Percentiles rank a stretch among this genome's conserved stretches.
These are phyloP conservation scores for Anguilla anguilla DNA, from an alignment of 2,797 vertebrate genomes.

Conservation along the genomic window DNA sequence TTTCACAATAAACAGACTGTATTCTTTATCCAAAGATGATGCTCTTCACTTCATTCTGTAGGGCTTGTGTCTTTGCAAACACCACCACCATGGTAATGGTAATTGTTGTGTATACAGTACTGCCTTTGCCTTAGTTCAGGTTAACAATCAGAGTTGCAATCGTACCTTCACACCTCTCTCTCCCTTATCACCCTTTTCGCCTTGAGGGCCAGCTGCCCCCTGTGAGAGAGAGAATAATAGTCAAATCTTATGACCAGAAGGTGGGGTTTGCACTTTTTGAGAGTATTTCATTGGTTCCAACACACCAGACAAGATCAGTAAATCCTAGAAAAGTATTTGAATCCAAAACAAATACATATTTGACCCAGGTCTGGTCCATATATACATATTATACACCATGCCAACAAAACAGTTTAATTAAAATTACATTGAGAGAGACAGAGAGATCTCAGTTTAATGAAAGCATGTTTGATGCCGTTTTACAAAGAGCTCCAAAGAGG, in stretches of 20 bases:
- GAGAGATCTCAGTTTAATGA: neutral
- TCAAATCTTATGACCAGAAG: neutral
- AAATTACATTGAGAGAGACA: neutral
- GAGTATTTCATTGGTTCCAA: no score
- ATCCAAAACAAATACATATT: no score
- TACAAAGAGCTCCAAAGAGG: neutral
- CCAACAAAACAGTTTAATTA: neutral
- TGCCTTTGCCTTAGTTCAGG: neutral
- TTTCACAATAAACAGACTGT: neutral
- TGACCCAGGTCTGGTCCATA: no score
- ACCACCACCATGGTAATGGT: constrained; percentile 1
- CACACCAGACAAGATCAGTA: no score
- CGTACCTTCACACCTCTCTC: constrained; percentile 69
- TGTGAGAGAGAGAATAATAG: constrained; percentile 45
- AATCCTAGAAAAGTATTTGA: no score
- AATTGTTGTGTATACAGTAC: neutral
- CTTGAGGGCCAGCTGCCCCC: constrained; percentile 71
- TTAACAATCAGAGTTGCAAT: neutral
- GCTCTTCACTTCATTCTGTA: neutral
- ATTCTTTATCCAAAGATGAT: neutral
- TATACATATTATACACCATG: neutral
- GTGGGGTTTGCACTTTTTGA: no score
- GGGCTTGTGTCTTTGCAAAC: neutral
- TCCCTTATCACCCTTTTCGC: constrained; percentile 66
- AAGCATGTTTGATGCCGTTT: neutral